These are phyloP conservation scores for Anseranas semipalmata DNA, from an alignment of 2,113 vertebrate genomes.

Conservation along the genomic window DNA sequence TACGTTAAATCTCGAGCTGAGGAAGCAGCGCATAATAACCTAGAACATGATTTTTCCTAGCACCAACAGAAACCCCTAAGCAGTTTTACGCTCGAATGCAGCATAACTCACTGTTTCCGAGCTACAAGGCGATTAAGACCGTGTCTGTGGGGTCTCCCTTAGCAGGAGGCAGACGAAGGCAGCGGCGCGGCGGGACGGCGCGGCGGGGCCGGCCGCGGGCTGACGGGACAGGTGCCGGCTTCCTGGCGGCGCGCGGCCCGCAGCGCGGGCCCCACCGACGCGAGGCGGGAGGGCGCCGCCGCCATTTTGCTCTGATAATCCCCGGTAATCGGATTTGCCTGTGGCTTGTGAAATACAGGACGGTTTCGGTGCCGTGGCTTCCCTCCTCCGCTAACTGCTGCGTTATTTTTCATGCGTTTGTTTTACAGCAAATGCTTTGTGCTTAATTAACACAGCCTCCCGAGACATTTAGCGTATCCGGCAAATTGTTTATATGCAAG, in stretches of 20 bases:
- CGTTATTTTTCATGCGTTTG: too few relatives aligned
- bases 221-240: background rate
- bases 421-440: background rate
- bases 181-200: background rate
- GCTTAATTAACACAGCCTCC: background rate
- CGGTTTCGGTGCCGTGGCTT: background rate
- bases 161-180: background rate
- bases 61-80: background rate
- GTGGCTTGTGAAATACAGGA: background rate
- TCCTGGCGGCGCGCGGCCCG: background rate
- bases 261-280: background rate
- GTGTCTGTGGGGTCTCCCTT: background rate
- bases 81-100: background rate
- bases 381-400: accelerated
- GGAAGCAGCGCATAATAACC: background rate
- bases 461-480: accelerated
- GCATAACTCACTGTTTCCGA: background rate
- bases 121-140: background rate
- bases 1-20: background rate
- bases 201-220: background rate
- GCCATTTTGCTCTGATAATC: constrained; percentile 20
- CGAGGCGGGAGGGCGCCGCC: background rate
- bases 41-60: background rate
- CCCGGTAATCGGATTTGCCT: background rate
- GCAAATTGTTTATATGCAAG: background rate